Percentiles rank a stretch among this genome's conserved stretches.
These are phyloP conservation scores for Pseudorasbora parva DNA, from an alignment of 2,113 vertebrate genomes.

Conservation along the genomic window DNA sequence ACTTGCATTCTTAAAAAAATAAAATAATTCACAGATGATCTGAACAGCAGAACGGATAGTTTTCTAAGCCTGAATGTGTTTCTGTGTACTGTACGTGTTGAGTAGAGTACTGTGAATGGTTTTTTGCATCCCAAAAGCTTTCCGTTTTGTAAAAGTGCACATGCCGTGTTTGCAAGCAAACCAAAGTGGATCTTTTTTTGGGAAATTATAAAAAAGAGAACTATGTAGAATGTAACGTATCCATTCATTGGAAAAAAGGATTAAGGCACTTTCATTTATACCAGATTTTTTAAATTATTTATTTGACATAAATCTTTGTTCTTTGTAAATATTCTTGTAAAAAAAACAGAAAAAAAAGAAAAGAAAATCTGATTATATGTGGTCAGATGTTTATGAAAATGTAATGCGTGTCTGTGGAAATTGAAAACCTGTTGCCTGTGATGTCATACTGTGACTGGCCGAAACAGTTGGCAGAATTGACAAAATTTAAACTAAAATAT, in stretches of 20 bases:
- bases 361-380: conserved; percentile 53
- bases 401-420: conserved; percentile 70
- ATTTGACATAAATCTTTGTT: conserved; percentile 63
- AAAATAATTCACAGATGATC: not conserved
- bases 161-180: conserved; percentile 68
- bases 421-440: conserved; percentile 72
- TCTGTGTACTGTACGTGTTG: conserved; percentile 63
- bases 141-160: conserved; percentile 46
- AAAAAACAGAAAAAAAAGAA: not conserved
- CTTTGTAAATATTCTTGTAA: conserved; percentile 69
- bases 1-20: conserved; percentile 23
- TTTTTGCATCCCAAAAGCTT: conserved; percentile 43
- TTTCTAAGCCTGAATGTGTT: conserved; percentile 63
- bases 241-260: conserved; percentile 57
- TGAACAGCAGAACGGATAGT: conserved; percentile 56
- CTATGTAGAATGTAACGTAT: conserved; percentile 70
- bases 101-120: conserved; percentile 57
- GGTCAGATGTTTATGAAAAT: conserved; percentile 62
- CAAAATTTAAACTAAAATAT: not conserved
- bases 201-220: conserved; percentile 42
- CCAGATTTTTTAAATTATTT: conserved; percentile 63
- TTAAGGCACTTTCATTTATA: conserved; percentile 72
- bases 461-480: conserved; percentile 5
- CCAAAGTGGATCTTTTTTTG: conserved; percentile 74
- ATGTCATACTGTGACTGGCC: conserved; percentile 60